A percentile compares a stretch with the other conserved stretches of the same genome.
Conservation (phyloP, 2,113 vertebrate genomes). For the Peucedramus taeniatus region DNA sequence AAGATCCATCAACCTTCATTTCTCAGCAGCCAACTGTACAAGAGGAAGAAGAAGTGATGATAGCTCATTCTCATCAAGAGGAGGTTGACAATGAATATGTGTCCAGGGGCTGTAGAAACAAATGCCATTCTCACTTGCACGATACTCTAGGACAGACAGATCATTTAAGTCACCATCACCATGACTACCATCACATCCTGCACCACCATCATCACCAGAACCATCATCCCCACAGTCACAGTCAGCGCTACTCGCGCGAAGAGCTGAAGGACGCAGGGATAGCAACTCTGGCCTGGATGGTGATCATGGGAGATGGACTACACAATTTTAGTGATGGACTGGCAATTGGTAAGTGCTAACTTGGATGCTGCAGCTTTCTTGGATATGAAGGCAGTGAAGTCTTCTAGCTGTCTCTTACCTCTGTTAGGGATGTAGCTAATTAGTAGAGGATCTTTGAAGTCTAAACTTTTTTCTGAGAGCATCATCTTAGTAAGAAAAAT, state of each 20-base stretch:
- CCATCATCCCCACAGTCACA: slow-evolving; percentile 95
- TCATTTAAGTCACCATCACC: slow-evolving; percentile 92
- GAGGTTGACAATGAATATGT: slow-evolving; percentile 80
- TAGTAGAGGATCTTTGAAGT: background rate
- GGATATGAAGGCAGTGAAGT: background rate
- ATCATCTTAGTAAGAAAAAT: background rate
- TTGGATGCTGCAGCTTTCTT: background rate
- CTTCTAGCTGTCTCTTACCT: background rate
- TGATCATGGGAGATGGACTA: slow-evolving; percentile 96
- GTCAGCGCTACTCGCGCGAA: slow-evolving; percentile 89
- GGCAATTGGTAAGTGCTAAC: slow-evolving; percentile 81
- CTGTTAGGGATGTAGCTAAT: background rate
- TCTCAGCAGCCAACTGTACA: slow-evolving; percentile 72
- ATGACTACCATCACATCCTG: slow-evolving; percentile 97
- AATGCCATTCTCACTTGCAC: slow-evolving; percentile 96
- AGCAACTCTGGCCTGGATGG: slow-evolving; percentile 96
- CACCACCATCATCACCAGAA: slow-evolving; percentile 98
- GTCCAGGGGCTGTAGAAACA: slow-evolving; percentile 91
- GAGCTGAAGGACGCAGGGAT: slow-evolving; percentile 91
- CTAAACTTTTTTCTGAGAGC: background rate
- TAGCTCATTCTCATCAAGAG: slow-evolving; percentile 77
- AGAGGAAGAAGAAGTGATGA: slow-evolving; percentile 96
- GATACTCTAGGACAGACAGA: slow-evolving; percentile 93
- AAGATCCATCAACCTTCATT: slow-evolving; percentile 73
- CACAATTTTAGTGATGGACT: slow-evolving; percentile 97